Conservation (phyloP, 2,113 vertebrate species). For the Dicerorhinus sumatrensis region DNA sequence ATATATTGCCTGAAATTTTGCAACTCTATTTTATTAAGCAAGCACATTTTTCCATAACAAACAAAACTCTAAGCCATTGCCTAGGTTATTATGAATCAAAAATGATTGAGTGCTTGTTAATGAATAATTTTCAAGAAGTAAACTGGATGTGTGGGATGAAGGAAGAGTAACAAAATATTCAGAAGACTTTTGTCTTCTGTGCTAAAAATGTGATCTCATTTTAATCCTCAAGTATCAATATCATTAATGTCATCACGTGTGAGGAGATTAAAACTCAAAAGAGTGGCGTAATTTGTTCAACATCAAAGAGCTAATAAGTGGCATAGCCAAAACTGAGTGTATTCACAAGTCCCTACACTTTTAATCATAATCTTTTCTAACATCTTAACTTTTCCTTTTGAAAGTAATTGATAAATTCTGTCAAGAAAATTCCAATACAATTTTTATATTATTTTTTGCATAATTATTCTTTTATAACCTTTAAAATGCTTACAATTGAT, state of each 20-base stretch:
- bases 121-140: background rate
- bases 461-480: background rate
- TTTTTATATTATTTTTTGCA: background rate
- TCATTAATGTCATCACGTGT: background rate
- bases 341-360: background rate
- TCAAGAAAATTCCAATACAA: background rate
- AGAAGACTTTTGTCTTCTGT: background rate
- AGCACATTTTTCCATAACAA: background rate
- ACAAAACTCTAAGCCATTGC: background rate
- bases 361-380: background rate
- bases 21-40: background rate
- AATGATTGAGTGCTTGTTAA: background rate
- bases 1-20: background rate
- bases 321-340: background rate
- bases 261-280: background rate
- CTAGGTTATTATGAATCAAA: background rate
- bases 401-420: background rate
- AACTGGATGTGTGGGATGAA: background rate
- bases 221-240: background rate
- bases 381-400: background rate
- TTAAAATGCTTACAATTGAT: background rate
- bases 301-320: background rate
- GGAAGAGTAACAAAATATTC: background rate
- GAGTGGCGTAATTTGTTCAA: background rate
- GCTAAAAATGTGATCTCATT: background rate